Conservation (phyloP, 2,888 invertebrate species). For the Drosophila quasianomalipes region DNA sequence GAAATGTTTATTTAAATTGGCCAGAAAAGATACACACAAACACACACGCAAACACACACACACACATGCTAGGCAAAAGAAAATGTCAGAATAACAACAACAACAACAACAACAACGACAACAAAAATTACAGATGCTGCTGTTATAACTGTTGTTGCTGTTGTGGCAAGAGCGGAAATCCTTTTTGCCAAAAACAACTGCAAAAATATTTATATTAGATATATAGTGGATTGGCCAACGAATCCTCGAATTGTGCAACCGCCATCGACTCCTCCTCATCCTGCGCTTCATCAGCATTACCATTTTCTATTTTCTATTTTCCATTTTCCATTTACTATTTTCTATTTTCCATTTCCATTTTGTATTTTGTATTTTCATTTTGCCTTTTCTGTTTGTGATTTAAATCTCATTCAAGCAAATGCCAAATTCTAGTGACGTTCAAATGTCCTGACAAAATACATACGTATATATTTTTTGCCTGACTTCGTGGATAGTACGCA, state of each 20-base stretch:
- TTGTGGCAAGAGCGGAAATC: constrained; percentile 72
- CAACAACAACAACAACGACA: constrained; percentile 55
- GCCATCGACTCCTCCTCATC: constrained; percentile 7
- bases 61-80: constrained; percentile 40
- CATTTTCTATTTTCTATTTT: constrained; percentile 32
- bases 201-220: constrained; percentile 80
- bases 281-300: constrained; percentile 30
- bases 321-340: constrained; percentile 29
- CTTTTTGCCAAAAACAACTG: constrained; percentile 76
- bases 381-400: constrained; percentile 37
- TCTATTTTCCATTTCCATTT: background rate
- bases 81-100: constrained; percentile 67
- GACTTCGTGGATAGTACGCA: constrained; percentile 8
- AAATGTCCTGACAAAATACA: constrained; percentile 38
- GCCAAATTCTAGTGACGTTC: constrained; percentile 43
- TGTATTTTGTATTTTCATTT: background rate
- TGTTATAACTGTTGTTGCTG: constrained; percentile 17
- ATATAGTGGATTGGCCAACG: constrained; percentile 66
- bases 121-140: constrained; percentile 34
- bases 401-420: constrained; percentile 50
- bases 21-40: constrained; percentile 56
- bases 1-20: constrained; percentile 80
- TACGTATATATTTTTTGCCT: constrained; percentile 3
- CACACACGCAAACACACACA: constrained; percentile 13
- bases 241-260: background rate